Evolutionary conservation across 1,140 invertebrate species (phyloP), one percentile per base, ranked within the genome.

Genomic region (Caerostris darwini): DNA sequence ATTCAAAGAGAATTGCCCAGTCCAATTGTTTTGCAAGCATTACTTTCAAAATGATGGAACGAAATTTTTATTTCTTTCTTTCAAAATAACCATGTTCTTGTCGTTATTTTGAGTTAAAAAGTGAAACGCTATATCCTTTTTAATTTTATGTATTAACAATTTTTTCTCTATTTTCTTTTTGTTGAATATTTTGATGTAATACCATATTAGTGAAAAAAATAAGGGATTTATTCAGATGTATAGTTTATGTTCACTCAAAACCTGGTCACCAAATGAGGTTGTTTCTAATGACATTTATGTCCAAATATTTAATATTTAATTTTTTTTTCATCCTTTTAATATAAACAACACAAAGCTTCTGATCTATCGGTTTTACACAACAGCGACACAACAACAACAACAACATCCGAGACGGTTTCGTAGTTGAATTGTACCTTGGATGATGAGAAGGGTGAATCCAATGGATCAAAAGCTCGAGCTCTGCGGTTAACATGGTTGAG

Each of bases 401-500:
- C 83, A 93, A 57, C 61, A 92, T 7, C 83, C n/a, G 50, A 83
- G 61, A 93, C 67, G 69, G 57, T 90, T 90, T 90, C 81, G 34
- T 54, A 92, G 58, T 1, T 61, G 81, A 91, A 64, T 67, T 10
- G 92, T 94, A 94, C 92, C 92, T 94, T 94, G 82, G 92, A 86
- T 61, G 90, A 81, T 56, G 92, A 81, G 81, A 90, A 90, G 19
- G 94, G 83, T 14, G 89, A 92, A 56, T 92, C 90, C 61, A 90
- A 59, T n/a, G 94, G 94, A 61, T 95, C 95, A 86, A 95, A 95
- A 59, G 90, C 95, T 95, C 93, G 91, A 93, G 94, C 86, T 71
- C 95, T 94, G 83, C 95, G 94, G 90, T 95, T 94, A 10, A 95
- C 95, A 64, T 95, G 95, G 87, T 95, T 94, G 85, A 95, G 94